These are phyloP conservation scores for Siniperca undulata DNA, from an alignment of 2,797 vertebrate species.

Conservation along the genomic window DNA sequence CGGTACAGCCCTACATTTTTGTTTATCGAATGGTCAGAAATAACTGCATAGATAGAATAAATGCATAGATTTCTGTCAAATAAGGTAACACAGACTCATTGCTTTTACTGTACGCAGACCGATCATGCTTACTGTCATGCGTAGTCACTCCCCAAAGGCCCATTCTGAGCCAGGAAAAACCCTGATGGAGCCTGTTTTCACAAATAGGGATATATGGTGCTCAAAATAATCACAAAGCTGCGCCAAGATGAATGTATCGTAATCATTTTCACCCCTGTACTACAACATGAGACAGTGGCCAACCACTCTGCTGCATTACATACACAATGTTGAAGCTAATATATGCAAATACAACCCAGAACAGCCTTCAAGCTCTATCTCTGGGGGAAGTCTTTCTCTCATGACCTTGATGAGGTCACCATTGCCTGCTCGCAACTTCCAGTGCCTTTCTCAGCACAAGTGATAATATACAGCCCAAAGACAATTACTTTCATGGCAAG, in stretches of 20 bases:
- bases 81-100: too few species aligned
- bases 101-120: too few species aligned
- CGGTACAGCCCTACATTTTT: too few species aligned
- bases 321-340: slow-evolving; percentile 57
- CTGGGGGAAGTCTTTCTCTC: slow-evolving; percentile 51
- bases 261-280: slow-evolving; percentile 34
- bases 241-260: slow-evolving; percentile 25
- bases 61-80: too few species aligned
- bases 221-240: slow-evolving; percentile 19
- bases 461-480: slow-evolving; percentile 17
- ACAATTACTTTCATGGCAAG: slow-evolving; percentile 57
- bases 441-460: slow-evolving; percentile 35
- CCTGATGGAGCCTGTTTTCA: slow-evolving; percentile 19
- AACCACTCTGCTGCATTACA: slow-evolving; percentile 15
- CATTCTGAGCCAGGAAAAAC: too few species aligned
- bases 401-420: slow-evolving; percentile 66
- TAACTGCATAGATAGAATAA: too few species aligned
- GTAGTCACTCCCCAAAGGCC: too few species aligned
- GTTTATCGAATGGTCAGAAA: too few species aligned
- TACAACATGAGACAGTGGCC: slow-evolving; percentile 32
- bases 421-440: slow-evolving; percentile 30
- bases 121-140: too few species aligned
- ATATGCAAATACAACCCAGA: slow-evolving; percentile 67
- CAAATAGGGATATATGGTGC: slow-evolving; percentile 15
- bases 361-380: slow-evolving; percentile 40